A percentile compares a stretch with the other conserved stretches of the same genome.
These are phyloP conservation scores for Bungarus multicinctus DNA, from an alignment of 2,113 vertebrate genomes.

Conservation along the genomic window DNA sequence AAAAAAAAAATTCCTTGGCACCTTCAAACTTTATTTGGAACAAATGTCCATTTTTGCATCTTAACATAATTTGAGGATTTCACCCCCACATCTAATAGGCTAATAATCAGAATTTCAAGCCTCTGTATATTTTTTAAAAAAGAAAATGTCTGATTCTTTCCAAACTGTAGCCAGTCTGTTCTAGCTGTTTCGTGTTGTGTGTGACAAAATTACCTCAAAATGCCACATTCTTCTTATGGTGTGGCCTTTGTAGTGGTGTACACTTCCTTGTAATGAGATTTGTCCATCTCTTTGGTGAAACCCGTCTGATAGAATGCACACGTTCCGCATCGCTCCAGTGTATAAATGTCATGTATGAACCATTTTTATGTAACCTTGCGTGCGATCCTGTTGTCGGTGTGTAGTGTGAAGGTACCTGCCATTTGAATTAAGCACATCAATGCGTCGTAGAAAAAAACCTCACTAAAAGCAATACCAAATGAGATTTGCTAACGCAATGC, in stretches of 20 bases:
- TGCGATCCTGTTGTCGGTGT: conserved; percentile 54
- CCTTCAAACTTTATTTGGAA: background rate
- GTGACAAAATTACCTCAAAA: conserved; percentile 56
- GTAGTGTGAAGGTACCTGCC: conserved; percentile 48
- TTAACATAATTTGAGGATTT: conserved; percentile 14
- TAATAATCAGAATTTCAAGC: conserved; percentile 22
- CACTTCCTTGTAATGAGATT: too few species aligned
- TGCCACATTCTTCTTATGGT: conserved; percentile 64
- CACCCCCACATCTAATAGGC: background rate
- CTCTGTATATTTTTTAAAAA: conserved; percentile 3
- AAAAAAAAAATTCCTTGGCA: background rate
- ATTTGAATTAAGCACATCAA: conserved; percentile 45
- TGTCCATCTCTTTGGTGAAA: conserved; percentile 73
- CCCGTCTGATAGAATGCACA: conserved; percentile 57
- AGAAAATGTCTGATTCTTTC: conserved; percentile 39
- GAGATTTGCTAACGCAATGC: conserved; percentile 33
- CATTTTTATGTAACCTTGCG: conserved; percentile 68
- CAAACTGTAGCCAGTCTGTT: conserved; percentile 51
- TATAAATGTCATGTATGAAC: conserved; percentile 53
- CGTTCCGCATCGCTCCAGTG: conserved; percentile 62
- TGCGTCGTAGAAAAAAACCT: conserved; percentile 39
- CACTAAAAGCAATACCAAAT: conserved; percentile 36
- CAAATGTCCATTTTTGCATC: conserved; percentile 30
- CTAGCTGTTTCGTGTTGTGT: conserved; percentile 62
- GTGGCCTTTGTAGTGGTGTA: conserved; percentile 60